Conservation (phyloP, 2,797 vertebrate species). For the Bovichtus variegatus region DNA sequence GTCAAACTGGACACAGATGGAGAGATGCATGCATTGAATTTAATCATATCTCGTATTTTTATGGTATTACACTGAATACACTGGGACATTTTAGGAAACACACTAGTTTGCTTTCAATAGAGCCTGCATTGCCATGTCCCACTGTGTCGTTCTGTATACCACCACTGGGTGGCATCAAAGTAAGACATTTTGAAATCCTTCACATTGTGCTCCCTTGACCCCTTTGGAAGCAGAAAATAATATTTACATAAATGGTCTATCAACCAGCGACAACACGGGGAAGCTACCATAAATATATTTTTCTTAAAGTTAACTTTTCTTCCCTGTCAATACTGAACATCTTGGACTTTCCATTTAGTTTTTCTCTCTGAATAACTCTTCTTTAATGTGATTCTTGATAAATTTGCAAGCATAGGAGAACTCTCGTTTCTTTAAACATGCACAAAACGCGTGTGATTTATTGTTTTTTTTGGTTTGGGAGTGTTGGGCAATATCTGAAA, state of each 20-base stretch:
- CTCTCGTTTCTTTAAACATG: background rate
- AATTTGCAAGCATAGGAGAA: background rate
- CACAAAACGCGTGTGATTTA: background rate
- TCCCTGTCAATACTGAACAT: background rate
- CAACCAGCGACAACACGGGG: background rate
- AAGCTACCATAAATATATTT: background rate
- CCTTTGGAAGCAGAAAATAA: background rate
- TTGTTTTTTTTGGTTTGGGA: background rate
- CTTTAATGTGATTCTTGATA: background rate
- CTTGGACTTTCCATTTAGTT: background rate
- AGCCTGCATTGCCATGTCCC: background rate
- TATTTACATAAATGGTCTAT: background rate
- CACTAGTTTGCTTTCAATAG: background rate
- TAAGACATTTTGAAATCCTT: background rate
- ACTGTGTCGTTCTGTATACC: background rate
- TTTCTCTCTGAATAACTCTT: background rate
- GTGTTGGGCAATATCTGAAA: background rate
- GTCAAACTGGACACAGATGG: constrained; percentile 88
- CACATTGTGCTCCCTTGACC: background rate
- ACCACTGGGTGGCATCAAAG: background rate
- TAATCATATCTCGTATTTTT: background rate
- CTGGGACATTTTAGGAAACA: background rate
- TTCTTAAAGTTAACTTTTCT: background rate
- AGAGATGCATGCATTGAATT: background rate
- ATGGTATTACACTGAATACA: background rate